Evolutionary conservation across 2,113 vertebrate genomes (phyloP).

Genomic region (Ictidomys tridecemlineatus): DNA sequence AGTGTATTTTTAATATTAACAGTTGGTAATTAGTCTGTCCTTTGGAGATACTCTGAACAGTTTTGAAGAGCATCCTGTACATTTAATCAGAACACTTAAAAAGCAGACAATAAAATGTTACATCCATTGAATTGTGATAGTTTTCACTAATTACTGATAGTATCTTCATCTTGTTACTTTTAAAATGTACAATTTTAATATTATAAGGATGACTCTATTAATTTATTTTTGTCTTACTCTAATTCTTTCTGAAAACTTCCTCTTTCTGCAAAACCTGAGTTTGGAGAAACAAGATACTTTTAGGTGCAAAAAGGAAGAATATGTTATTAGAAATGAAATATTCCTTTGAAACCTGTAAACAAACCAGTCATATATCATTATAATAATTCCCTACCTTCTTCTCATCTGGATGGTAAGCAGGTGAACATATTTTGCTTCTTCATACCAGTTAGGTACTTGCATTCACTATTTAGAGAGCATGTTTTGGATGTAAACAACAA

Average conservation of each 20-base stretch:
- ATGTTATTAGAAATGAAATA: neutral
- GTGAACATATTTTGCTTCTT: neutral
- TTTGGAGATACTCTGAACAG: slow-evolving; percentile 57
- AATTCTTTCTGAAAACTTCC: neutral
- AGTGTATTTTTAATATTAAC: slow-evolving; percentile 88
- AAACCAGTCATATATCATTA: neutral
- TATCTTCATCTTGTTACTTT: slow-evolving; percentile 16
- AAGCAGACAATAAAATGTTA: slow-evolving; percentile 27
- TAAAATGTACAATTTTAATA: slow-evolving; percentile 17
- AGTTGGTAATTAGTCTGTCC: slow-evolving; percentile 87
- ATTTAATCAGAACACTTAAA: slow-evolving; percentile 64
- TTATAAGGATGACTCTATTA: neutral
- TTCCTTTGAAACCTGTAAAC: neutral
- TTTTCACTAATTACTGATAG: neutral
- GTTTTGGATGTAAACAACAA: neutral
- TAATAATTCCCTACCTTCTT: neutral
- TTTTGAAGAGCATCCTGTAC: slow-evolving; percentile 61
- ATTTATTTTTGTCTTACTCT: neutral
- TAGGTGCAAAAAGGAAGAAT: neutral
- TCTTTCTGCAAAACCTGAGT: neutral
- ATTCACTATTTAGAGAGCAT: neutral
- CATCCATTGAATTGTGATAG: neutral
- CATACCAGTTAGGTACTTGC: neutral
- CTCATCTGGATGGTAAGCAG: neutral
- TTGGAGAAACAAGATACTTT: slow-evolving; percentile 15